These are phyloP conservation scores for Tethea ocularis DNA, from an alignment of 2,888 invertebrate genomes.

Conservation along the genomic window DNA sequence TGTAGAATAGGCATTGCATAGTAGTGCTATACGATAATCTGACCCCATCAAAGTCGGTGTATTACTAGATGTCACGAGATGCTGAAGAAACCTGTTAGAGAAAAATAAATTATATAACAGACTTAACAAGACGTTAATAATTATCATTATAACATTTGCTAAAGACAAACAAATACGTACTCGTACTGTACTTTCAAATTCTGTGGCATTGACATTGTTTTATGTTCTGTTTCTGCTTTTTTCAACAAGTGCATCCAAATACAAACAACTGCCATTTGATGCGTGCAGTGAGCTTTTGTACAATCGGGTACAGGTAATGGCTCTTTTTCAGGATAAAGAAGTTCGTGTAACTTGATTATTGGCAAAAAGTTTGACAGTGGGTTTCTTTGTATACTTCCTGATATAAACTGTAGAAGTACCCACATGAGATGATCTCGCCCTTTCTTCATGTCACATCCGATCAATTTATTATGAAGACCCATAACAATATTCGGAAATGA, in stretches of 20 bases:
- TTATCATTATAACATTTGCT: conserved; percentile 10
- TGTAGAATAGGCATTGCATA: conserved; percentile 98
- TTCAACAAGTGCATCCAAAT: conserved; percentile 98
- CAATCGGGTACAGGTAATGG: conserved; percentile 95
- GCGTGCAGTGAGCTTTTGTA: conserved; percentile 92
- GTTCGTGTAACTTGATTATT: conserved; percentile 94
- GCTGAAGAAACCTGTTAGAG: conserved; percentile 90
- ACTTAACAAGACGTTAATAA: conserved; percentile 6
- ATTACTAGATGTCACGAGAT: conserved; percentile 89
- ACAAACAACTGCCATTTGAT: conserved; percentile 96
- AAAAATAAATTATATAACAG: conserved; percentile 6
- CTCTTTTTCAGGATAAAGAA: conserved; percentile 96
- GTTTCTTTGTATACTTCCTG: conserved; percentile 97
- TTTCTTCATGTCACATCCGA: conserved; percentile 91
- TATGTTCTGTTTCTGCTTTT: conserved; percentile 95
- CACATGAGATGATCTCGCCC: conserved; percentile 99
- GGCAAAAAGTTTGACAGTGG: conserved; percentile 94
- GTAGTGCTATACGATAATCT: conserved; percentile 94
- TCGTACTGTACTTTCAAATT: conserved; percentile 93
- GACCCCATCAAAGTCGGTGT: conserved; percentile 89
- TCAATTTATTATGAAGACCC: conserved; percentile 92
- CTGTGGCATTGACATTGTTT: conserved; percentile 91
- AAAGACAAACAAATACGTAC: conserved; percentile 72
- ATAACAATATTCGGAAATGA: conserved; percentile 96
- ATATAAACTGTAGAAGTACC: conserved; percentile 98